These are phyloP conservation scores for Sebastes oblongus DNA, from an alignment of 2,797 vertebrate genomes.

Conservation along the genomic window DNA sequence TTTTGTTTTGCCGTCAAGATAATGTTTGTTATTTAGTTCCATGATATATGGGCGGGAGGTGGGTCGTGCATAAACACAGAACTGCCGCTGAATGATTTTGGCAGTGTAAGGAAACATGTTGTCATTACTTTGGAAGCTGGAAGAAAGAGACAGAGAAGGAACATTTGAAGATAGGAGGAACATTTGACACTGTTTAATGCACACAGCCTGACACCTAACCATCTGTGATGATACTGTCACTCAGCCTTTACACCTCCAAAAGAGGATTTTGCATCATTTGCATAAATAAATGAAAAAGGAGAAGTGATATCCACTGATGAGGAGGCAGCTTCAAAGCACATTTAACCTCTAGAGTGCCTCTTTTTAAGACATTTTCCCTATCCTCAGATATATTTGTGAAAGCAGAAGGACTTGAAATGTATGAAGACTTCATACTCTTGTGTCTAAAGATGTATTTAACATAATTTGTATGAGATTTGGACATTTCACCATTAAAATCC, in stretches of 20 bases:
- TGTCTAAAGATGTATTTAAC: background rate
- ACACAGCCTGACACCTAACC: background rate
- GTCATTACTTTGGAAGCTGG: background rate
- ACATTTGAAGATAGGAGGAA: background rate
- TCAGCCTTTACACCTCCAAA: background rate
- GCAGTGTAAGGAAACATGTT: background rate
- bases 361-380: background rate
- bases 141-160: background rate
- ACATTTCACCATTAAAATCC: background rate
- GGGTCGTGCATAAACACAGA: background rate
- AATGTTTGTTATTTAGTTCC: background rate
- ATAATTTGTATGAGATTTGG: background rate
- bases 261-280: background rate
- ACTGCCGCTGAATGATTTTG: background rate
- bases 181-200: background rate
- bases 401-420: background rate
- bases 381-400: background rate
- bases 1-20: background rate
- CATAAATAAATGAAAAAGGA: background rate
- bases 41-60: background rate
- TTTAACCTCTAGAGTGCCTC: background rate
- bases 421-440: background rate
- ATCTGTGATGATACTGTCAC: background rate
- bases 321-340: background rate
- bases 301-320: background rate